A percentile compares a stretch with the other conserved stretches of the same genome.
Evolutionary conservation across 2,113 vertebrate genomes (phyloP).

Genomic region (Uria lomvia): DNA sequence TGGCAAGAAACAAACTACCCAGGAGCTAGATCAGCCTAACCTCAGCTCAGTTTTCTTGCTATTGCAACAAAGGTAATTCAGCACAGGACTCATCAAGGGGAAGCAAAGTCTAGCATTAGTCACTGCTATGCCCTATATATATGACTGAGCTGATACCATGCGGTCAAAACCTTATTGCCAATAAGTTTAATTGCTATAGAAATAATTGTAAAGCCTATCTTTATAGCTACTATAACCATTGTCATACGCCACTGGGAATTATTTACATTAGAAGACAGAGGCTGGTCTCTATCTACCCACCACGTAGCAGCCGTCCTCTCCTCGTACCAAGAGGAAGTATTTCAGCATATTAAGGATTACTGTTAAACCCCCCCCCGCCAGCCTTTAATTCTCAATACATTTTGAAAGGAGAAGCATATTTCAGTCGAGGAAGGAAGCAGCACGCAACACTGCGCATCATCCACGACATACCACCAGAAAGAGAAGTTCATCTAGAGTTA

Average conservation of each 20-base stretch:
- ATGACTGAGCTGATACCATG: neutral
- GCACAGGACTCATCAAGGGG: neutral
- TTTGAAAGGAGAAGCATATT: rapidly evolving
- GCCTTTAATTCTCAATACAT: neutral
- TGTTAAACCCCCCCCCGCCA: neutral
- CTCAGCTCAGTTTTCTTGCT: neutral
- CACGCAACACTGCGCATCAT: rapidly evolving
- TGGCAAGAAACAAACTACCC: neutral
- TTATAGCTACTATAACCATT: neutral
- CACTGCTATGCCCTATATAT: neutral
- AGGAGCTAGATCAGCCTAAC: neutral
- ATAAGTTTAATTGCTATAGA: neutral
- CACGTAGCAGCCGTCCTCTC: rapidly evolving
- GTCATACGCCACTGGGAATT: rapidly evolving
- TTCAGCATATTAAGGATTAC: neutral
- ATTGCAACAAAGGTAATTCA: neutral
- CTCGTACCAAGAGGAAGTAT: rapidly evolving
- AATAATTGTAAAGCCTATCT: neutral
- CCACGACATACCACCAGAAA: rapidly evolving
- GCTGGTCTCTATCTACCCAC: rapidly evolving
- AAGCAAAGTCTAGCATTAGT: neutral
- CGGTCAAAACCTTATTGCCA: neutral
- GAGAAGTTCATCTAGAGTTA: rapidly evolving
- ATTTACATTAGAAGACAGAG: rapidly evolving
- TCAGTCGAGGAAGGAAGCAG: neutral